These are phyloP conservation scores for Numida meleagris DNA, from an alignment of 2,113 vertebrate genomes.

Conservation along the genomic window DNA sequence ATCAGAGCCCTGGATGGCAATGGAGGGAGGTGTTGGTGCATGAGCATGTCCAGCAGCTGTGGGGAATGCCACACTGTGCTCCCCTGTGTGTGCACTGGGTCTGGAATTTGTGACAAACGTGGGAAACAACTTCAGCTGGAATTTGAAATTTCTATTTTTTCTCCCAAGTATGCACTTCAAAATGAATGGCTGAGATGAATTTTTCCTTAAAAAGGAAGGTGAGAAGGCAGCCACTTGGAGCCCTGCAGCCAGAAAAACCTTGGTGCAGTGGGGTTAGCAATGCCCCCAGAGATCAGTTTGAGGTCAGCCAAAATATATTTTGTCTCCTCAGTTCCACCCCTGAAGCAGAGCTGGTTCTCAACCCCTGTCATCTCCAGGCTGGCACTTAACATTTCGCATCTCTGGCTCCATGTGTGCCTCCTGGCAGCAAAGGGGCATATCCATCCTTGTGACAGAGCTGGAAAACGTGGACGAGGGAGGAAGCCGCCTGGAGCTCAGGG, in stretches of 20 bases:
- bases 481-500: not conserved
- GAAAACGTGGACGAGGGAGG: not conserved
- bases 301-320: not conserved
- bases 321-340: too few relatives aligned
- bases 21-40: fast-evolving
- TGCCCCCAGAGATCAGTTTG: not conserved
- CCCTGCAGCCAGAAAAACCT: not conserved
- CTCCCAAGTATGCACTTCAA: not conserved
- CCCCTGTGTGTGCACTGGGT: not conserved
- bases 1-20: not conserved
- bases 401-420: not conserved
- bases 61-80: not conserved
- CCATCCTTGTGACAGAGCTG: not conserved
- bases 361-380: not conserved
- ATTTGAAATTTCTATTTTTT: not conserved
- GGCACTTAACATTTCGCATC: not conserved
- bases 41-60: not conserved
- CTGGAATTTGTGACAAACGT: not conserved
- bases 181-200: not conserved
- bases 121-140: not conserved
- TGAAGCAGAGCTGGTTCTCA: not conserved
- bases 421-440: not conserved
- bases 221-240: not conserved
- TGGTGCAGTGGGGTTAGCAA: not conserved
- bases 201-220: not conserved